These are phyloP conservation scores for Pogonocherus hispidulus DNA, from an alignment of 2,888 invertebrate species.

Conservation along the genomic window DNA sequence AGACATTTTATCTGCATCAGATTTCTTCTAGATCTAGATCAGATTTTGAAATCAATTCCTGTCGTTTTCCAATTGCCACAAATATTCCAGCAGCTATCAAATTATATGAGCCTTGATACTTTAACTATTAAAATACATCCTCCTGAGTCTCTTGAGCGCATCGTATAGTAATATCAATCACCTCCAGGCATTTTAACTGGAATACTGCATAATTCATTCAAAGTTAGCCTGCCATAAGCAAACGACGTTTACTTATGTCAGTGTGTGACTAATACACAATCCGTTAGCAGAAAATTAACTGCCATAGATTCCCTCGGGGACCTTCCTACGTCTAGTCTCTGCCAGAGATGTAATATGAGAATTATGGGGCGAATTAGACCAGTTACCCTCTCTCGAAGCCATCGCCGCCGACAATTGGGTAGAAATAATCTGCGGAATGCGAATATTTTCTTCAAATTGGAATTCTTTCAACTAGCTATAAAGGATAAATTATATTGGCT, in stretches of 20 bases:
- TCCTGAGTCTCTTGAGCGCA: background rate
- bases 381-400: constrained; percentile 4
- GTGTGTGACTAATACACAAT: background rate
- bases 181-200: background rate
- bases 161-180: background rate
- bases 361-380: constrained; percentile 11
- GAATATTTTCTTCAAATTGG: constrained; percentile 33
- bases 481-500: constrained; percentile 24
- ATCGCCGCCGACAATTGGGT: constrained; percentile 13
- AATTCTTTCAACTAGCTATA: constrained; percentile 27
- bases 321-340: constrained; percentile 12
- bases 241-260: constrained; percentile 3
- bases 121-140: background rate
- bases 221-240: constrained; percentile 3
- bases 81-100: too few relatives aligned
- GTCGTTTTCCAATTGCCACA: too few relatives aligned
- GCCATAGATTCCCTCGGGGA: background rate
- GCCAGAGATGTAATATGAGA: constrained; percentile 2
- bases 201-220: constrained; percentile 2
- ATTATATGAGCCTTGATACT: too few relatives aligned
- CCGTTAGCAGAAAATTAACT: constrained; percentile 5
- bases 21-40: too few relatives aligned
- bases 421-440: constrained; percentile 20
- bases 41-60: too few relatives aligned
- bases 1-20: too few relatives aligned